Evolutionary conservation across 2,888 invertebrate species (phyloP), one percentile per base, ranked within the genome.

Genomic region (Andrena fulva): DNA sequence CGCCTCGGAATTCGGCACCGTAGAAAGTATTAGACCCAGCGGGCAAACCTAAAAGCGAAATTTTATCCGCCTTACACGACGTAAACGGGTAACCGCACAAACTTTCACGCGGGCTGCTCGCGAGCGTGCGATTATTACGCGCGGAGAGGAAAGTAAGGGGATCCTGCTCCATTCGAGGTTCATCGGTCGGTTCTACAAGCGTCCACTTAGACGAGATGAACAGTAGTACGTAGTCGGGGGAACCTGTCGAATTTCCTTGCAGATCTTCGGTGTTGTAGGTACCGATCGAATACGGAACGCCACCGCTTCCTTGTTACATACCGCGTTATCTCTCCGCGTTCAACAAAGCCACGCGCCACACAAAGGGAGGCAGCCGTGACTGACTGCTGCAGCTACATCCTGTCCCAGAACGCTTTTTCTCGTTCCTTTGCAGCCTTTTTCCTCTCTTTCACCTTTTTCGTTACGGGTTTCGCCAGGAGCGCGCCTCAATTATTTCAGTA

Each of bases 401-500:
- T 24, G 24, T 24, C 60, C 29, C n/a, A 8, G n/a, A 50, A 35
- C 24, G 16, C 3, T 62, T 48, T 71, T 66, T 27, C 29, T 31
- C 64, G 24, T 50, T 59, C 8, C 10, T 16, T 67, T 24, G 68
- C 60, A 8, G n/a, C 8, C 50, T 20, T 29, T 16, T 29, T 50
- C 6, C 60, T 60, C 63, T 16, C 33, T 8, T 69, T 6, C n/a
- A 24, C 48, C 3, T 33, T 68, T 75, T 76, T 75, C 77, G 70
- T 85, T 78, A 56, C 69, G 63, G 68, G 71, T 72, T 78, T 69
- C 77, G 73, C 33, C 81, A 89, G 85, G 82, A 89, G 87, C 85
- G 84, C 84, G 78, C 89, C 20, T 27, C 90, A 90, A 92, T 92
- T 90, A 92, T 89, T 88, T 85, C 89, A 84, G 89, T 84, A 90